These are phyloP conservation scores for Bovichtus diacanthus DNA, from an alignment of 2,797 vertebrate genomes.

Conservation along the genomic window DNA sequence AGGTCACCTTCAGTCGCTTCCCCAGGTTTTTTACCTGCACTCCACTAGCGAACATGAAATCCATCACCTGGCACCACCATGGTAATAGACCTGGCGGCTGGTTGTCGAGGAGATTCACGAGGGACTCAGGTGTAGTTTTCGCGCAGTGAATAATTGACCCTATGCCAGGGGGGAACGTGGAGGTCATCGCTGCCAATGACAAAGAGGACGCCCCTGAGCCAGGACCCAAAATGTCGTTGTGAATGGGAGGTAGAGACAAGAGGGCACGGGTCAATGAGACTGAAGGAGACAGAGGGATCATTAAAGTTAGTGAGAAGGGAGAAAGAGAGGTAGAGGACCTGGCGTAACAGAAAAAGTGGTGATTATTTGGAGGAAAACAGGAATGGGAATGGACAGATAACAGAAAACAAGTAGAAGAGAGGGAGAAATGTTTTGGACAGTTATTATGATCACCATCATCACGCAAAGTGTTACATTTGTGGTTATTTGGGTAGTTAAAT, in stretches of 20 bases:
- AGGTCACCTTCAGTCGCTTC: conserved; percentile 84
- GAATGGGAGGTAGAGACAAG: conserved; percentile 34
- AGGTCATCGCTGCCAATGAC: conserved; percentile 82
- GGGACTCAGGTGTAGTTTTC: conserved; percentile 85
- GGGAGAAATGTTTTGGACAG: conserved; percentile 10
- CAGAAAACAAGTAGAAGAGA: conserved; percentile 6
- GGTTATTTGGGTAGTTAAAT: conserved; percentile 55
- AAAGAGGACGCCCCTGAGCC: conserved; percentile 76
- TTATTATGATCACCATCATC: conserved; percentile 27
- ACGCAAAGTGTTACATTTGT: conserved; percentile 37
- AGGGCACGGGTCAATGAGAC: conserved; percentile 45
- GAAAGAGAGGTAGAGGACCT: background rate
- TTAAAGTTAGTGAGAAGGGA: conserved; percentile 47
- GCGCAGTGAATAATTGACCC: conserved; percentile 86
- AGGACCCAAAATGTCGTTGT: conserved; percentile 41
- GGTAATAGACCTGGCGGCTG: conserved; percentile 79
- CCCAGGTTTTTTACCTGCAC: conserved; percentile 78
- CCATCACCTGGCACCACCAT: conserved; percentile 84
- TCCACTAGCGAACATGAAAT: conserved; percentile 80
- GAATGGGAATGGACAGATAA: conserved; percentile 1
- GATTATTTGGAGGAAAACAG: conserved; percentile 31
- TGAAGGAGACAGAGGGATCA: conserved; percentile 40
- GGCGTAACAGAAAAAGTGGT: background rate
- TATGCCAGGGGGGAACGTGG: conserved; percentile 74
- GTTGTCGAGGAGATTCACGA: conserved; percentile 79